These are phyloP conservation scores for Bombyx huttoni DNA, from an alignment of 2,888 invertebrate species.

Conservation along the genomic window DNA sequence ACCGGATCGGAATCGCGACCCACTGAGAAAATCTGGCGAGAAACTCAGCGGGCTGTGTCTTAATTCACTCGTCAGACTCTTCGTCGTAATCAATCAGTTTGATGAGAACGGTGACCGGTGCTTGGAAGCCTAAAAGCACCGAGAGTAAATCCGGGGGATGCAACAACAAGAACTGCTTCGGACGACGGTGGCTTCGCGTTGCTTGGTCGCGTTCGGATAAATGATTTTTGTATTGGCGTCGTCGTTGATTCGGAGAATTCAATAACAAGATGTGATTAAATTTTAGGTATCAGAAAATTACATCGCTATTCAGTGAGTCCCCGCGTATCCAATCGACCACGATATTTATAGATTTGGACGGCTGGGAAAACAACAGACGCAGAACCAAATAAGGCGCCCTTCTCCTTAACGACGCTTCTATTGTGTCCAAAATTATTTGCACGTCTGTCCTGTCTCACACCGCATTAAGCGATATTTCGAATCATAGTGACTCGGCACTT, in stretches of 20 bases:
- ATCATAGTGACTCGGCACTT: conserved; percentile 31
- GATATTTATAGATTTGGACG: neutral
- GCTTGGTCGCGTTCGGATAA: too few species aligned
- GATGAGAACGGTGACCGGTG: too few species aligned
- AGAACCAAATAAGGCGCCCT: conserved; percentile 1
- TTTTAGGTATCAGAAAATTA: conserved; percentile 3
- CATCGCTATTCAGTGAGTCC: conserved; percentile 6
- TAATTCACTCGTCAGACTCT: too few species aligned
- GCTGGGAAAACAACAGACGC: conserved; percentile 5
- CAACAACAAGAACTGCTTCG: too few species aligned
- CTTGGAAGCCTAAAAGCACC: too few species aligned
- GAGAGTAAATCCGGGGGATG: too few species aligned
- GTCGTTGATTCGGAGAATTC: neutral
- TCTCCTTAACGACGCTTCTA: neutral
- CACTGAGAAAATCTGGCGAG: too few species aligned
- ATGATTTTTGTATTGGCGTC: neutral
- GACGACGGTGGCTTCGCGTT: too few species aligned
- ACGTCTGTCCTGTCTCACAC: conserved; percentile 5
- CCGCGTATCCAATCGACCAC: neutral
- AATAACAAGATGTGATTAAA: neutral
- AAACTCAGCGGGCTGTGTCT: too few species aligned
- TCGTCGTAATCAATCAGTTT: too few species aligned
- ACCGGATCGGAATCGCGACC: too few species aligned
- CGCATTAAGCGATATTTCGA: conserved; percentile 41
- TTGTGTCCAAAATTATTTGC: conserved; percentile 12